phyloP scores from a whole-genome alignment of 2,113 vertebrate genomes.

The Callocephalon fimbriatum region DNA sequence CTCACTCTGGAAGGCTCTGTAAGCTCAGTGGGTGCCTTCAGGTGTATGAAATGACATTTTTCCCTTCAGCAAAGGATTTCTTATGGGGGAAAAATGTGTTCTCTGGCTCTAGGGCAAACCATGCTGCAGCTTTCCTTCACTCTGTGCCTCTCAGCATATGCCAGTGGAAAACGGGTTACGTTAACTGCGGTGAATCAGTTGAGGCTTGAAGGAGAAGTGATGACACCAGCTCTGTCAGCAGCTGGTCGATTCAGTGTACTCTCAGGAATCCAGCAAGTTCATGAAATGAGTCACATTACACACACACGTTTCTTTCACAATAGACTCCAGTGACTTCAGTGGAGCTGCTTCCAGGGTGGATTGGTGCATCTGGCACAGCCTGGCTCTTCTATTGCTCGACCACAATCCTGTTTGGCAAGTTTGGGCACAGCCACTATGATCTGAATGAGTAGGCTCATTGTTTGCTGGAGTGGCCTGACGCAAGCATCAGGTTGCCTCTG shows the following conservation, averaged over 20 bases:
- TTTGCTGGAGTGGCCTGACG: neutral
- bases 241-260: neutral
- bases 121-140: neutral
- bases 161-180: neutral
- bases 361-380: neutral
- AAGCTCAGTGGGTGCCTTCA: neutral
- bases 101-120: neutral
- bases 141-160: neutral
- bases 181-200: neutral
- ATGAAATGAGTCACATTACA: neutral
- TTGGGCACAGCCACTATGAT: neutral
- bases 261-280: neutral
- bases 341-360: neutral
- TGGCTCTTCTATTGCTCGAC: neutral
- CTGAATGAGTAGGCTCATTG: slow-evolving; percentile 31
- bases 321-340: neutral
- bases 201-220: neutral
- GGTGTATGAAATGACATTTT: neutral
- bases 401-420: neutral
- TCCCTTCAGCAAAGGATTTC: neutral
- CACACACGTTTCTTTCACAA: neutral
- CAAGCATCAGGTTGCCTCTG: slow-evolving; percentile 24
- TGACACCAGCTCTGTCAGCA: slow-evolving; percentile 31
- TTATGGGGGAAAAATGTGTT: neutral
- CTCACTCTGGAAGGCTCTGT: neutral